Percentiles rank a stretch among this genome's conserved stretches.
Conservation (phyloP, 2,888 invertebrate genomes). For the Steinernema hermaphroditum region DNA sequence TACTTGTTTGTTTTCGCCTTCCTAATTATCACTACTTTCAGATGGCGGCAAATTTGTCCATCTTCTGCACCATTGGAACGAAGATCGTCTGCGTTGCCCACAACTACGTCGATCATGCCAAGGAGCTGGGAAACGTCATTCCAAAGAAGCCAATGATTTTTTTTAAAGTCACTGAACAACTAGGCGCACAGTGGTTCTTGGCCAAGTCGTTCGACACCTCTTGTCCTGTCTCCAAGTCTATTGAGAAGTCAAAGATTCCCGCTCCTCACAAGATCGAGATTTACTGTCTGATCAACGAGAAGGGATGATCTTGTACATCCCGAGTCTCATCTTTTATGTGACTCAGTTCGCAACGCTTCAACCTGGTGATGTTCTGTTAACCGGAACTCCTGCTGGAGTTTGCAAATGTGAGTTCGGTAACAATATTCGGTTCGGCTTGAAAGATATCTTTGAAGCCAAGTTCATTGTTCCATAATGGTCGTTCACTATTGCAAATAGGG, state of each 20-base stretch:
- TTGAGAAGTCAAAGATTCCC: constrained; percentile 69
- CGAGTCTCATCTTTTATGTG: constrained; percentile 74
- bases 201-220: constrained; percentile 81
- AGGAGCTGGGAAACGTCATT: constrained; percentile 73
- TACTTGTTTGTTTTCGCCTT: neutral
- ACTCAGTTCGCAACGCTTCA: constrained; percentile 77
- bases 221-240: constrained; percentile 76
- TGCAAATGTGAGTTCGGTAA: constrained; percentile 54
- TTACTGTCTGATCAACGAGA: constrained; percentile 71
- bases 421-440: constrained; percentile 58
- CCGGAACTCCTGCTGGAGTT: constrained; percentile 70
- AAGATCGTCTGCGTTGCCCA: constrained; percentile 65
- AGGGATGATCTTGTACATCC: constrained; percentile 74
- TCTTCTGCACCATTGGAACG: constrained; percentile 40
- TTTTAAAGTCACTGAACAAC: constrained; percentile 70
- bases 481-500: too few relatives aligned
- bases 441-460: constrained; percentile 45
- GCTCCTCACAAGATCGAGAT: constrained; percentile 73
- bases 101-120: constrained; percentile 71
- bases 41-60: constrained; percentile 28
- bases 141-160: constrained; percentile 76
- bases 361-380: constrained; percentile 77
- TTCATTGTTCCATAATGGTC: constrained; percentile 45
- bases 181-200: constrained; percentile 76
- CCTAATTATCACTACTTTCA: neutral